Evolutionary conservation across 2,888 invertebrate genomes (phyloP).

Genomic region (Teleiodes luculella): DNA sequence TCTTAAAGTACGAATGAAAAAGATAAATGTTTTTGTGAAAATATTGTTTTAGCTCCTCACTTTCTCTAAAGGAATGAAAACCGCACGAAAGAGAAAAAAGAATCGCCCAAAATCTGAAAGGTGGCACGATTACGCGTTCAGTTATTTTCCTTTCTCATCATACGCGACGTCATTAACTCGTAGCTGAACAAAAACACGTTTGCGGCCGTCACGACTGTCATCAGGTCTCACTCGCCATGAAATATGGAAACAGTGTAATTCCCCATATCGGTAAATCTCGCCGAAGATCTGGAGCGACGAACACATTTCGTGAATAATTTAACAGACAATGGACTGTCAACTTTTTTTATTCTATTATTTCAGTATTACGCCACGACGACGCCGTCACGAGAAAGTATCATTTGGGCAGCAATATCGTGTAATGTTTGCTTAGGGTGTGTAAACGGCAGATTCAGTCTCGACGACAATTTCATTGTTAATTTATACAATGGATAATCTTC

Average conservation of each 20-base stretch:
- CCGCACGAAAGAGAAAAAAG: slow-evolving; percentile 16
- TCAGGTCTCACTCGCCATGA: slow-evolving; percentile 57
- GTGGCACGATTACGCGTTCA: slow-evolving; percentile 7
- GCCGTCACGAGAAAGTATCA: slow-evolving; percentile 50
- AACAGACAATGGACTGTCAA: slow-evolving; percentile 68
- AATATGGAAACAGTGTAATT: slow-evolving; percentile 66
- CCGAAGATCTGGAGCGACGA: slow-evolving; percentile 64
- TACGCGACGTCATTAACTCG: slow-evolving; percentile 20
- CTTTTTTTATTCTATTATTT: slow-evolving; percentile 56
- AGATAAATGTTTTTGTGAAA: no score
- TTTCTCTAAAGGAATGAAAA: neutral
- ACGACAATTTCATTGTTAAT: slow-evolving; percentile 11
- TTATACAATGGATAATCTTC: slow-evolving; percentile 5
- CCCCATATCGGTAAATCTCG: slow-evolving; percentile 67
- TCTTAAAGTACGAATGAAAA: no score
- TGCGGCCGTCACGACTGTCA: slow-evolving; percentile 65
- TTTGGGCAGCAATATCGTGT: slow-evolving; percentile 39
- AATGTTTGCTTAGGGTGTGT: slow-evolving; percentile 36
- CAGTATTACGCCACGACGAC: slow-evolving; percentile 36
- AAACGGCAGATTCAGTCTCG: slow-evolving; percentile 9
- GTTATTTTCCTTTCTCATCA: slow-evolving; percentile 15
- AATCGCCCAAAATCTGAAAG: neutral
- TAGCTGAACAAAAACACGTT: slow-evolving; percentile 19
- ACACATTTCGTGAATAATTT: slow-evolving; percentile 74
- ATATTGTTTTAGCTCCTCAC: no score